Evolutionary conservation across 37 sponge, comb jelly and placozoan genomes (phyloP).

Genomic region (Amphimedon queenslandica): DNA sequence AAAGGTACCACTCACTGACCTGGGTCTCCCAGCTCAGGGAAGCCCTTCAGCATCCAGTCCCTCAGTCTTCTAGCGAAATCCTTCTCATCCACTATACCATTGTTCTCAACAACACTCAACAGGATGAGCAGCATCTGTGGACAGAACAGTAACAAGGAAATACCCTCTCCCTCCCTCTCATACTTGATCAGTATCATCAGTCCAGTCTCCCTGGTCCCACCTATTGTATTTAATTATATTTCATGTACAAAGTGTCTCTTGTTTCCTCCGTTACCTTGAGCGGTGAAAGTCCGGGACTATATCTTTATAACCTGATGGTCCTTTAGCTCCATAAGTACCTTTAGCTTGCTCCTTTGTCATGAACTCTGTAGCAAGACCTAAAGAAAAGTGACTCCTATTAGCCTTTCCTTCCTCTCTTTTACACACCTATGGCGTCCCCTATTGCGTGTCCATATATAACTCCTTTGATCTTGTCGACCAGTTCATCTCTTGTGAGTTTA

Average conservation of each 20-base stretch:
- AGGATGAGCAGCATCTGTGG: conserved; percentile 80
- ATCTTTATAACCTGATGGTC: conserved; percentile 51
- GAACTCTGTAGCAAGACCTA: conserved; percentile 92
- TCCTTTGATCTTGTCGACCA: conserved; percentile 83
- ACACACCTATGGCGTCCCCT: conserved; percentile 73
- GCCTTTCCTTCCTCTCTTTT: background rate
- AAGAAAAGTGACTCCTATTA: background rate
- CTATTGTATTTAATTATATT: conserved; percentile 13
- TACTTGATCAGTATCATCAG: conserved; percentile 93
- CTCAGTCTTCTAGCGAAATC: conserved; percentile 78
- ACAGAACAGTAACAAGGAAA: too few relatives aligned
- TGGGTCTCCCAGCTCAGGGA: conserved; percentile 74
- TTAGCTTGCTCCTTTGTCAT: conserved; percentile 50
- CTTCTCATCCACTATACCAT: conserved; percentile 51
- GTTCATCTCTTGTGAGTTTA: conserved; percentile 42
- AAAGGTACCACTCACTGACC: conserved; percentile 30
- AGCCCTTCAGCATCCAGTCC: conserved; percentile 70
- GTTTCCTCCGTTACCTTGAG: conserved; percentile 36
- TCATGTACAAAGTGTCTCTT: background rate
- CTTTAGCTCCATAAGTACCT: conserved; percentile 48
- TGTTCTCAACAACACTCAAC: conserved; percentile 47
- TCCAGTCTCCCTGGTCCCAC: conserved; percentile 94
- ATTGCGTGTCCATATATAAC: conserved; percentile 88
- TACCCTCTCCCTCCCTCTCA: too few relatives aligned
- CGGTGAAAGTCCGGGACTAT: conserved; percentile 82